Percentiles rank a stretch among this genome's conserved stretches.
Evolutionary conservation across 2,113 vertebrate genomes (phyloP).

Genomic region (Vulpes ferrilata): DNA sequence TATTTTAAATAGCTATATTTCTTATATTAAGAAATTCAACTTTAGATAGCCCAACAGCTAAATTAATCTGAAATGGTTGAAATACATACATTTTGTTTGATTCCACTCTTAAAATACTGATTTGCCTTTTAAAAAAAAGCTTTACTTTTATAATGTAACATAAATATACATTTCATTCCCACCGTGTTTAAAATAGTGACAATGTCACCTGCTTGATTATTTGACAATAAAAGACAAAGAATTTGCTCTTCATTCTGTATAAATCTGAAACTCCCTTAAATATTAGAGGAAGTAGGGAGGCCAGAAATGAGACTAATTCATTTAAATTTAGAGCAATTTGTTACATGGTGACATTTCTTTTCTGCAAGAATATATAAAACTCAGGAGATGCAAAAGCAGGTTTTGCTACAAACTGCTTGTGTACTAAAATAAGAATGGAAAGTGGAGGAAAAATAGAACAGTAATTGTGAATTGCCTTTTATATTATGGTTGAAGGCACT

Average conservation of each 20-base stretch:
- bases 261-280: slow-evolving; percentile 39
- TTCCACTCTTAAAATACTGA: slow-evolving; percentile 20
- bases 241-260: neutral
- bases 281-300: neutral
- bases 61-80: slow-evolving; percentile 51
- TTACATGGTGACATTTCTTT: slow-evolving; percentile 14
- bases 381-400: slow-evolving; percentile 17
- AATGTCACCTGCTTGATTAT: neutral
- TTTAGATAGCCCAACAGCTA: slow-evolving; percentile 12
- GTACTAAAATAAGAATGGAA: slow-evolving; percentile 54
- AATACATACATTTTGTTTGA: slow-evolving; percentile 56
- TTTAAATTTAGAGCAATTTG: slow-evolving; percentile 52
- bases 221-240: neutral
- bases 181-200: slow-evolving; percentile 50
- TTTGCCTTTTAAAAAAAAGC: neutral
- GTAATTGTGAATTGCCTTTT: slow-evolving; percentile 68
- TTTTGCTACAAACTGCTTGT: slow-evolving; percentile 48
- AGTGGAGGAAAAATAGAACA: slow-evolving; percentile 55
- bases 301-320: neutral
- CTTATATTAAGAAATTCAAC: slow-evolving; percentile 44
- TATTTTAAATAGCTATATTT: slow-evolving; percentile 40
- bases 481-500: slow-evolving; percentile 59
- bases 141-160: neutral
- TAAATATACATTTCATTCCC: slow-evolving; percentile 11
- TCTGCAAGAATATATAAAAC: slow-evolving; percentile 59